Evolutionary conservation across 2,888 invertebrate species (phyloP).

Genomic region (Agonopterix arenella): DNA sequence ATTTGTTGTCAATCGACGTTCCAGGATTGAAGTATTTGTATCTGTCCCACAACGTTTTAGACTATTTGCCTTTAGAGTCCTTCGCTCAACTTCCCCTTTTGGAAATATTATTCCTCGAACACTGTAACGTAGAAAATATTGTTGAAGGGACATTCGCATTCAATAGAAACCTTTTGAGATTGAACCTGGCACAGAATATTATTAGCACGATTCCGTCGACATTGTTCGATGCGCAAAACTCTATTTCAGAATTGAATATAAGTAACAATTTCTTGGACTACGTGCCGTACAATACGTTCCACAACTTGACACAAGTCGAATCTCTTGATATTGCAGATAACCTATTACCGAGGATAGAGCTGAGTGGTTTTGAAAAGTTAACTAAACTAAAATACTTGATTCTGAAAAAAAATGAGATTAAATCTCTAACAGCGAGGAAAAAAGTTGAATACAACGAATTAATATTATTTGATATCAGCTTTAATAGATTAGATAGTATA

Average conservation of each 20-base stretch:
- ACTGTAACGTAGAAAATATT: constrained; percentile 82
- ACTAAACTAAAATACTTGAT: constrained; percentile 55
- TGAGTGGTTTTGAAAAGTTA: constrained; percentile 70
- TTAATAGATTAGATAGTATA: constrained; percentile 50
- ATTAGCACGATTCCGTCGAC: constrained; percentile 80
- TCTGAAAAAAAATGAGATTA: constrained; percentile 63
- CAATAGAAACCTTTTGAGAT: constrained; percentile 84
- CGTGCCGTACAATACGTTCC: constrained; percentile 86
- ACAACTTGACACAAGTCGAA: constrained; percentile 85
- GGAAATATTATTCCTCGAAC: constrained; percentile 83
- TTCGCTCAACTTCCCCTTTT: constrained; percentile 86
- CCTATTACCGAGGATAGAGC: constrained; percentile 82
- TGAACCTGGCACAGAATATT: constrained; percentile 85
- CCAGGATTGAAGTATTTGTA: constrained; percentile 85
- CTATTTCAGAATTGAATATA: constrained; percentile 84
- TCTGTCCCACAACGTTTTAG: constrained; percentile 87
- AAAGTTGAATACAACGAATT: constrained; percentile 52
- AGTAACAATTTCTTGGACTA: constrained; percentile 84
- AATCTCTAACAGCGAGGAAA: constrained; percentile 45
- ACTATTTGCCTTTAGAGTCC: constrained; percentile 81
- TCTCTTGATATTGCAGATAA: constrained; percentile 83
- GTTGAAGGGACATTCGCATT: constrained; percentile 83
- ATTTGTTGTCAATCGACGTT: constrained; percentile 83
- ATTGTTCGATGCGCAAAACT: constrained; percentile 81
- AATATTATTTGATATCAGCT: constrained; percentile 56